phyloP scores from a whole-genome alignment of 2,888 invertebrate species.

The Macaria liturata region DNA sequence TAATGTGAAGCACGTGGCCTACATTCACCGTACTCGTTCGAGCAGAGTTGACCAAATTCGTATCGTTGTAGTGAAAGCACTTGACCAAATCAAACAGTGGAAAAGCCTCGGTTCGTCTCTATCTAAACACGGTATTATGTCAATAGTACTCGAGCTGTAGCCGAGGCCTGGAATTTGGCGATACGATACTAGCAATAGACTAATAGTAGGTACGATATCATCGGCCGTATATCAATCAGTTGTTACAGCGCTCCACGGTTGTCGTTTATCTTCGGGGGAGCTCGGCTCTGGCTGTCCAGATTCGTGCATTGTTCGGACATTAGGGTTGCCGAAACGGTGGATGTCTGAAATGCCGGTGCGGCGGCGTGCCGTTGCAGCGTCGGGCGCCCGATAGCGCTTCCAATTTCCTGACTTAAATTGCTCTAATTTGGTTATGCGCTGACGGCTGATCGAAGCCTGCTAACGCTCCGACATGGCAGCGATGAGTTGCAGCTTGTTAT shows the following conservation, averaged over 20 bases:
- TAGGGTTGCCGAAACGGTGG: conserved; percentile 70
- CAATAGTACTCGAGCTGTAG: conserved; percentile 76
- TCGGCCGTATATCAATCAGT: conserved; percentile 81
- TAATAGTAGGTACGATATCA: conserved; percentile 61
- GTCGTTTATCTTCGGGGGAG: conserved; percentile 80
- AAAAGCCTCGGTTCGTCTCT: conserved; percentile 57
- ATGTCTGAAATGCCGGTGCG: conserved; percentile 77
- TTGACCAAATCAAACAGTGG: conserved; percentile 56
- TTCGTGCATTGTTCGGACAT: conserved; percentile 81
- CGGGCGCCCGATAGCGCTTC: conserved; percentile 75
- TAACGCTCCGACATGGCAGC: conserved; percentile 54
- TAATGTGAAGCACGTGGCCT: too few relatives aligned
- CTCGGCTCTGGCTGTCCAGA: conserved; percentile 78
- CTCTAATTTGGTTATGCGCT: conserved; percentile 81
- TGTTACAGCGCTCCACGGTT: conserved; percentile 77
- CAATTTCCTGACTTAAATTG: conserved; percentile 83
- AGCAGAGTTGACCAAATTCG: background rate
- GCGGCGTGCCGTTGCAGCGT: conserved; percentile 64
- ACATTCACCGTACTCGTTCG: too few relatives aligned
- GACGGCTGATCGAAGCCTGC: conserved; percentile 75
- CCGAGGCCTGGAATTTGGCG: conserved; percentile 74
- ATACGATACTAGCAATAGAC: conserved; percentile 54
- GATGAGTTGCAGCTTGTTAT: conserved; percentile 57
- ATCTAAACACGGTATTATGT: conserved; percentile 76
- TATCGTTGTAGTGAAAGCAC: conserved; percentile 37